phyloP scores from a whole-genome alignment of 2,113 vertebrate species.

The Cephalophus harveyi region DNA sequence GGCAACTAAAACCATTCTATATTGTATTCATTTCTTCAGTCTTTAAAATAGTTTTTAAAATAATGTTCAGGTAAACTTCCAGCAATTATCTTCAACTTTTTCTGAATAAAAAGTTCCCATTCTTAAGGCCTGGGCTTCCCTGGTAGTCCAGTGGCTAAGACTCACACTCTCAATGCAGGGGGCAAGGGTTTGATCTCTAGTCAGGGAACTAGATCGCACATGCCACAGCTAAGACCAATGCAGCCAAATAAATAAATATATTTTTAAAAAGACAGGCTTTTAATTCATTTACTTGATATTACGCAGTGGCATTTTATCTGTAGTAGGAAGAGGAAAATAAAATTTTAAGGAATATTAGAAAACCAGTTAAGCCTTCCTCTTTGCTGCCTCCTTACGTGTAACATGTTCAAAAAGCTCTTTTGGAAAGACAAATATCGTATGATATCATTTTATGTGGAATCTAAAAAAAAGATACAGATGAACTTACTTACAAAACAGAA shows the following conservation, averaged over 20 bases:
- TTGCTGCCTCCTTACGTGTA: background rate
- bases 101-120: background rate
- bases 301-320: constrained; percentile 23
- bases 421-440: background rate
- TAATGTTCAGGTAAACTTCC: background rate
- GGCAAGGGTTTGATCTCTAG: background rate
- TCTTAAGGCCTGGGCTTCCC: background rate
- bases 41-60: constrained; percentile 3
- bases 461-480: background rate
- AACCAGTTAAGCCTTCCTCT: background rate
- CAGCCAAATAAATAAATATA: background rate
- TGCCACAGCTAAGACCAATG: background rate
- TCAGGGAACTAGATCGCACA: background rate
- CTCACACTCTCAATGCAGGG: background rate
- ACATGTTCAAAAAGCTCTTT: background rate
- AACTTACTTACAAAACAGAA: background rate
- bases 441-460: background rate
- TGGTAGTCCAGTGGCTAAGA: background rate
- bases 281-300: background rate
- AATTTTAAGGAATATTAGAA: background rate
- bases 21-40: background rate
- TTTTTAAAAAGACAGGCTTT: background rate
- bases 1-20: background rate
- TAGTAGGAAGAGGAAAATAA: background rate
- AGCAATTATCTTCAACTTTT: constrained; percentile 4